phyloP scores from a whole-genome alignment of 2,888 invertebrate species.

The Eilema depressum region DNA sequence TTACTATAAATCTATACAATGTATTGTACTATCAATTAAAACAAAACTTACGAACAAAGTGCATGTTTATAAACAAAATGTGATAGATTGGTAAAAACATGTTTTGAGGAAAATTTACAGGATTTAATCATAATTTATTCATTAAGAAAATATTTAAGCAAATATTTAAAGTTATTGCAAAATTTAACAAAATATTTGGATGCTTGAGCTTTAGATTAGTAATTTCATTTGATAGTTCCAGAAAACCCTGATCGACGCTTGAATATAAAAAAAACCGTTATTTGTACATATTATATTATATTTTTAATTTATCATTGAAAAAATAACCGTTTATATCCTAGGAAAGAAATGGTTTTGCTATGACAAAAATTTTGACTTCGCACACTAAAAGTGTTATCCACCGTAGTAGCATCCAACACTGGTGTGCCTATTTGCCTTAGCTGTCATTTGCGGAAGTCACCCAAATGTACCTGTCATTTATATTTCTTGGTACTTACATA shows the following conservation, averaged over 20 bases:
- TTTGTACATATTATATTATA: not conserved
- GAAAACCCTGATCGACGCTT: too few relatives aligned
- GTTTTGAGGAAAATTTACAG: constrained; percentile 46
- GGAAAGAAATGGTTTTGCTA: not conserved
- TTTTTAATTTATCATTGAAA: too few relatives aligned
- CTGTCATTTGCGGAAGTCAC: not conserved
- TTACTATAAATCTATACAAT: constrained; percentile 53
- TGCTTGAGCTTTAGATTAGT: not conserved
- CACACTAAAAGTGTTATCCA: not conserved
- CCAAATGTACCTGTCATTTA: not conserved
- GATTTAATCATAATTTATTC: not conserved
- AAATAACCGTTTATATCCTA: too few relatives aligned
- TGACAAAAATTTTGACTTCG: too few relatives aligned
- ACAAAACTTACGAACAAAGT: constrained; percentile 54
- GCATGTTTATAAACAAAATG: constrained; percentile 56
- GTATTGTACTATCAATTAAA: constrained; percentile 52
- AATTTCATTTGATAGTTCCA: not conserved
- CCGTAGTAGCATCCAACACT: not conserved
- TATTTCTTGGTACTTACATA: too few relatives aligned
- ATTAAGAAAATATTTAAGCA: not conserved
- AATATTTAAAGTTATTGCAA: not conserved
- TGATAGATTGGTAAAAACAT: constrained; percentile 47
- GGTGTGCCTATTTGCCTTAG: too few relatives aligned
- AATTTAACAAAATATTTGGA: not conserved
- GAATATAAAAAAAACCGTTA: too few relatives aligned